Evolutionary conservation across 2,113 vertebrate species (phyloP).

Genomic region (Cryptomyrus ogoouensis): DNA sequence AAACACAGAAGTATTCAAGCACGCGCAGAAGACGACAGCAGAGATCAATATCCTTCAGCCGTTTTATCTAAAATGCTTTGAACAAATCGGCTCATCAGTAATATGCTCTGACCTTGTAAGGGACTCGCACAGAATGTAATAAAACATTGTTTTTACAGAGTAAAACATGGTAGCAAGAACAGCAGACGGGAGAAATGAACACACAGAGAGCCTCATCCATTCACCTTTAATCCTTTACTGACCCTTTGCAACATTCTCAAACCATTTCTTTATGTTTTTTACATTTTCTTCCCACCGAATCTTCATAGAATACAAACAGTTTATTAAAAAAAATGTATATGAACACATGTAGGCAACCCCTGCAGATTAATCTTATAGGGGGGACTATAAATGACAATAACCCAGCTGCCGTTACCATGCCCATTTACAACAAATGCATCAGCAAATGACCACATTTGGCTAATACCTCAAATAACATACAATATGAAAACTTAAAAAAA

Average conservation of each 20-base stretch:
- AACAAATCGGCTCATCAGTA: not conserved
- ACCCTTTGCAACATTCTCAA: not conserved
- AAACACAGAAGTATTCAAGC: not conserved
- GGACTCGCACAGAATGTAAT: not conserved
- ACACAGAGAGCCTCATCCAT: not conserved
- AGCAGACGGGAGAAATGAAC: not conserved
- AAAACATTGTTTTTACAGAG: not conserved
- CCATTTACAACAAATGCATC: not conserved
- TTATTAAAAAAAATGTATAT: not conserved
- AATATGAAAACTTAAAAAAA: not conserved
- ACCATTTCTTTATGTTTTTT: not conserved
- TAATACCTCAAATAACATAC: not conserved
- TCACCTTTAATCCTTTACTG: not conserved
- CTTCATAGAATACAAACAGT: not conserved
- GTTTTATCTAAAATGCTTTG: not conserved
- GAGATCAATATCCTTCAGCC: not conserved
- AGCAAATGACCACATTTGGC: not conserved
- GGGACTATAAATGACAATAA: not conserved
- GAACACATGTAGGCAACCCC: not conserved
- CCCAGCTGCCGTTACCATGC: not conserved
- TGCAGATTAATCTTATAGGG: not conserved
- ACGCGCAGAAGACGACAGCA: not conserved
- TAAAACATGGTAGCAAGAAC: not conserved
- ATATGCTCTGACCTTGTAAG: not conserved
- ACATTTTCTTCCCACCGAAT: not conserved